Conservation (phyloP, 2,797 vertebrate species). For the Onychomys torridus region DNA sequence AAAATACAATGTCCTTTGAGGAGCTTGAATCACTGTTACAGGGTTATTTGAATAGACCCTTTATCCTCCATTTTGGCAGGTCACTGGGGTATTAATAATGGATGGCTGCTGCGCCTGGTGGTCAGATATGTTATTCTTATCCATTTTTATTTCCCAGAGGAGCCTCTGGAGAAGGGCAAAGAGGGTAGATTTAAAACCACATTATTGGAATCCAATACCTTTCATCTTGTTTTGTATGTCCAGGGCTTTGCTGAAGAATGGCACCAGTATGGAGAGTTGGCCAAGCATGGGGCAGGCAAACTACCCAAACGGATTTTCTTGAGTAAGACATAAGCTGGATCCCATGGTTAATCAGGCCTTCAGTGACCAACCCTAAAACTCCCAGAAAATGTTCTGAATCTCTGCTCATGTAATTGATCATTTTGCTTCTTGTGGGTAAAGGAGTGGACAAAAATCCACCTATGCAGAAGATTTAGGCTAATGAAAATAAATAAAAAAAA, state of each 20-base stretch:
- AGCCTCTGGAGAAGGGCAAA: slow-evolving; percentile 60
- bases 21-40: slow-evolving; percentile 14
- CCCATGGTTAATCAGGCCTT: slow-evolving; percentile 62
- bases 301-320: slow-evolving; percentile 62
- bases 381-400: slow-evolving; percentile 31
- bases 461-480: slow-evolving; percentile 55
- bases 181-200: slow-evolving; percentile 70
- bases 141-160: slow-evolving; percentile 78
- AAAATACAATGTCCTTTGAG: slow-evolving; percentile 22
- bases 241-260: slow-evolving; percentile 60
- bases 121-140: slow-evolving; percentile 69
- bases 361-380: slow-evolving; percentile 18
- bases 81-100: slow-evolving; percentile 64
- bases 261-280: slow-evolving; percentile 56
- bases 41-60: slow-evolving; percentile 59
- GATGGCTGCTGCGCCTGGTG: neutral
- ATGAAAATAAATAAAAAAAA: neutral
- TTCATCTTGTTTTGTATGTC: slow-evolving; percentile 61
- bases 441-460: slow-evolving; percentile 22
- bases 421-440: slow-evolving; percentile 46
- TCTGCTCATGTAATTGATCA: neutral
- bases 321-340: slow-evolving; percentile 63
- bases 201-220: slow-evolving; percentile 79
- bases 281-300: slow-evolving; percentile 49
- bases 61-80: slow-evolving; percentile 43